phyloP scores from a whole-genome alignment of 2,797 vertebrate species.

The Naso thynnoides region DNA sequence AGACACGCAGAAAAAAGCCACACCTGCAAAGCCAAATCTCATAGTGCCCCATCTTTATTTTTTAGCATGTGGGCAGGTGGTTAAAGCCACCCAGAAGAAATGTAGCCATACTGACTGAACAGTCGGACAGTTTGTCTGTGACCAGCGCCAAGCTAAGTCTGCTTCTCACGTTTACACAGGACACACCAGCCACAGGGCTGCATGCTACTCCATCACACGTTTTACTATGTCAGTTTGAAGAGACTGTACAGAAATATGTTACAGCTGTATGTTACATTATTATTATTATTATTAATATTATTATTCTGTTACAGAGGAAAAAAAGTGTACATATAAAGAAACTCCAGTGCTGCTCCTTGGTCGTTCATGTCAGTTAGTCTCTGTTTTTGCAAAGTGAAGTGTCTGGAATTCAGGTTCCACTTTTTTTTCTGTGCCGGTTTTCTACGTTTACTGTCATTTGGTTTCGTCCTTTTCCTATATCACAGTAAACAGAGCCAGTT shows the following conservation, averaged over 20 bases:
- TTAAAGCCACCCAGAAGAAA: conserved; percentile 67
- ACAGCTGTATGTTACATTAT: conserved; percentile 68
- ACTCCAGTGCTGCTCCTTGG: conserved; percentile 75
- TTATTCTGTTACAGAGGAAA: conserved; percentile 68
- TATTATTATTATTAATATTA: conserved; percentile 66
- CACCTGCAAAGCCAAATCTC: conserved; percentile 69
- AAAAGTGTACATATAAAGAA: conserved; percentile 77
- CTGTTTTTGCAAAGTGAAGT: conserved; percentile 63
- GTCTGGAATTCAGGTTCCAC: conserved; percentile 66
- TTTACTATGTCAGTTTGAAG: conserved; percentile 66
- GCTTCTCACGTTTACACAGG: conserved; percentile 75
- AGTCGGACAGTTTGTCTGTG: conserved; percentile 58
- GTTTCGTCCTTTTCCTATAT: conserved; percentile 15
- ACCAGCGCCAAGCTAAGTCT: conserved; percentile 66
- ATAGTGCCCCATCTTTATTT: conserved; percentile 50
- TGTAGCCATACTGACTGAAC: conserved; percentile 73
- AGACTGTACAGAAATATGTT: conserved; percentile 73
- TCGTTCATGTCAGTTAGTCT: conserved; percentile 58
- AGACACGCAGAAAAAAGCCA: conserved; percentile 32
- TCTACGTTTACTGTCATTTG: not conserved
- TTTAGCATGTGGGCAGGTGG: conserved; percentile 66
- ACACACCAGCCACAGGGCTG: conserved; percentile 75
- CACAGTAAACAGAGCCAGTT: conserved; percentile 37
- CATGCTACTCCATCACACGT: conserved; percentile 71
- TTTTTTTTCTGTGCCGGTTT: conserved; percentile 57